Conservation (phyloP, 2,113 vertebrate genomes). For the Carettochelys insculpta region DNA sequence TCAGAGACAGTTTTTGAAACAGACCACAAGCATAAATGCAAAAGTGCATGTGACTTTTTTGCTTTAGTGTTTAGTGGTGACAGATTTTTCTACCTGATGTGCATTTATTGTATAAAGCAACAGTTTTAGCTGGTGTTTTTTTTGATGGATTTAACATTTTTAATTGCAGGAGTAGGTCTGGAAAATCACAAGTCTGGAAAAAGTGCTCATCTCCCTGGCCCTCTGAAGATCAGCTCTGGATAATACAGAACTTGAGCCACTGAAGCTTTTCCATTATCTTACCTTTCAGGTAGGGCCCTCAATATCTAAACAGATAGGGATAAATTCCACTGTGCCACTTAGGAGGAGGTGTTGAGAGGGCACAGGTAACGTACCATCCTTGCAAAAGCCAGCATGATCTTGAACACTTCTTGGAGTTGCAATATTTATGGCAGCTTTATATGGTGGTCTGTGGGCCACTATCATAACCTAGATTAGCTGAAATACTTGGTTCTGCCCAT, state of each 20-base stretch:
- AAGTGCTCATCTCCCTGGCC: not conserved
- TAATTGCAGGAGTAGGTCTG: not conserved
- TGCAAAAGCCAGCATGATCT: not conserved
- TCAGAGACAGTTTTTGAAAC: not conserved
- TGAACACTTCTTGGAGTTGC: rapidly evolving
- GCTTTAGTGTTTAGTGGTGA: not conserved
- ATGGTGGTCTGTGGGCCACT: rapidly evolving
- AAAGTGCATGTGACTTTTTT: not conserved
- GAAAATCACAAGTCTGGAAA: not conserved
- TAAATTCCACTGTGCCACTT: not conserved
- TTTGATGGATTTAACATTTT: not conserved
- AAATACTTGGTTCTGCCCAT: not conserved
- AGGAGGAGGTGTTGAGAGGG: not conserved
- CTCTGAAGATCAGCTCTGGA: not conserved
- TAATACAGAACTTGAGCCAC: not conserved
- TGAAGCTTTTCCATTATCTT: not conserved
- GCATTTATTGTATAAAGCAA: not conserved
- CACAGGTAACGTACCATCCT: not conserved
- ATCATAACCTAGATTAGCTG: not conserved
- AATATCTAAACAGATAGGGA: not conserved
- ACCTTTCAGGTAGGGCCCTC: not conserved
- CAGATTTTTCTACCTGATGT: not conserved
- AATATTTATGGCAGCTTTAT: not conserved
- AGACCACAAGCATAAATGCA: not conserved
- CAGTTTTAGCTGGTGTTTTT: not conserved